Conservation (phyloP, 2,888 invertebrate species). For the Callyntrura guangdongensis region DNA sequence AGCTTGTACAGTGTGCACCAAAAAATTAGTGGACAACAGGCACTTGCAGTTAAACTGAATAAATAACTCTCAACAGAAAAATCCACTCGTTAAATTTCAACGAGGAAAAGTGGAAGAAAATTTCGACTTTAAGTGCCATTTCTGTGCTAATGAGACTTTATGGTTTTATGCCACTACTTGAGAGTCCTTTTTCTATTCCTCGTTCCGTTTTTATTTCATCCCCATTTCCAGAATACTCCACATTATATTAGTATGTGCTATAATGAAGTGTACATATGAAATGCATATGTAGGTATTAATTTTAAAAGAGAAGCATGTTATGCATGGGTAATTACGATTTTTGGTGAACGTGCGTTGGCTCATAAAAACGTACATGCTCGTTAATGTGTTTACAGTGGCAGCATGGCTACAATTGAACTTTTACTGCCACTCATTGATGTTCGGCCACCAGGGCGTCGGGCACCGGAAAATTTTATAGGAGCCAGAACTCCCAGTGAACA, state of each 20-base stretch:
- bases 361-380: not conserved
- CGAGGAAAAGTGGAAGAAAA: not conserved
- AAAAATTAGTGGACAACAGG: not conserved
- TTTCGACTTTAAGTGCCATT: conserved; percentile 40
- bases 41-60: not conserved
- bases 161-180: not conserved
- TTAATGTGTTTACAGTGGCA: too few relatives aligned
- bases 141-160: conserved; percentile 48
- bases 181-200: not conserved
- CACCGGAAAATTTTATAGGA: too few relatives aligned
- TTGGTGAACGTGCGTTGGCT: not conserved
- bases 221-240: not conserved
- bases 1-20: too few relatives aligned
- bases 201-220: not conserved
- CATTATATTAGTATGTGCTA: not conserved
- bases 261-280: not conserved
- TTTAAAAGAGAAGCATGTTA: not conserved
- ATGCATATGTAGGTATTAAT: not conserved
- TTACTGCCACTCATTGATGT: too few relatives aligned
- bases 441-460: too few relatives aligned
- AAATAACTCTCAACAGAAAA: not conserved
- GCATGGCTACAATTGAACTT: too few relatives aligned
- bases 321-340: not conserved
- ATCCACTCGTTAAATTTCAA: not conserved
- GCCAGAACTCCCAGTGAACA: too few relatives aligned